phyloP scores from a whole-genome alignment of 1,140 invertebrate species.

The Belonocnema kinseyi region DNA sequence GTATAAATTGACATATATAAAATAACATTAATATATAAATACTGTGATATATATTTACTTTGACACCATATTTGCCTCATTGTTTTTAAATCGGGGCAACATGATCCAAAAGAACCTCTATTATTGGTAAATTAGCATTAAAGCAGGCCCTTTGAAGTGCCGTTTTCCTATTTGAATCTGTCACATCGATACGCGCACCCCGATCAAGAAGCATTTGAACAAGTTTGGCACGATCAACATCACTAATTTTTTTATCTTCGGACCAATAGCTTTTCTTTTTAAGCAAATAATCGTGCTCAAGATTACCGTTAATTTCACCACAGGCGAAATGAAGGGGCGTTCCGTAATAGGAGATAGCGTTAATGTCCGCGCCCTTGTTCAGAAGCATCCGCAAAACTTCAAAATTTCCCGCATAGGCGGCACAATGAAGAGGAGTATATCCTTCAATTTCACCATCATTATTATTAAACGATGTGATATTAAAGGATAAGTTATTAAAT shows the following conservation, averaged over 20 bases:
- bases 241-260: background rate
- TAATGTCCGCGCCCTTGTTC: background rate
- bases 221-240: background rate
- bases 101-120: background rate
- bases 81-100: background rate
- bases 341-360: slow-evolving; percentile 2
- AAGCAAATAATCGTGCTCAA: slow-evolving; percentile 14
- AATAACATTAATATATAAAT: too few relatives aligned
- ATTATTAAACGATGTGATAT: background rate
- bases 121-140: background rate
- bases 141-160: background rate
- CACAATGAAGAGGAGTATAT: slow-evolving; percentile 7
- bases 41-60: too few relatives aligned
- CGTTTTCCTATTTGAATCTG: background rate
- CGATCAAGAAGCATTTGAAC: background rate
- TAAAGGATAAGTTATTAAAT: background rate
- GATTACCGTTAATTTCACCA: slow-evolving; percentile 3
- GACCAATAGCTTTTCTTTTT: background rate
- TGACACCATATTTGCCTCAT: too few relatives aligned
- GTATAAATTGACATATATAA: too few relatives aligned
- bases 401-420: background rate
- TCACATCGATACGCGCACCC: background rate
- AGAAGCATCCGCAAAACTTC: background rate
- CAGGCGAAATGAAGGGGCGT: slow-evolving; percentile 14
- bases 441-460: background rate